A percentile compares a stretch with the other conserved stretches of the same genome.
Conservation (phyloP, 2,797 vertebrate species). For the Antennarius maculatus region DNA sequence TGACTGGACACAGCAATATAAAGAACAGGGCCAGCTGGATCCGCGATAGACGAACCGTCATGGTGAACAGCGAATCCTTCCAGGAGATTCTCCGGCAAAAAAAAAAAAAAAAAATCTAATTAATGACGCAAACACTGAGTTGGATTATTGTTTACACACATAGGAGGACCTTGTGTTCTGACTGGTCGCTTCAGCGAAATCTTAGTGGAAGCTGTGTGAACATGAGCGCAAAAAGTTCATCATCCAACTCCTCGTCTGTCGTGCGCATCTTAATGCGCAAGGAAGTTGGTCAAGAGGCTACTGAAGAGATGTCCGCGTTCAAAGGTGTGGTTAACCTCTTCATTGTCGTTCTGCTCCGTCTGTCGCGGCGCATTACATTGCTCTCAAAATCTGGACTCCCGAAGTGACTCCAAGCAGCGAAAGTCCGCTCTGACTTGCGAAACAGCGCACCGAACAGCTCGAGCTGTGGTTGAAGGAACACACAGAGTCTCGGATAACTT, state of each 20-base stretch:
- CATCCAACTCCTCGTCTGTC: slow-evolving; percentile 58
- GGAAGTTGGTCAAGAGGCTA: slow-evolving; percentile 66
- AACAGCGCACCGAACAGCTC: slow-evolving; percentile 46
- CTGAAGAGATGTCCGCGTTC: slow-evolving; percentile 63
- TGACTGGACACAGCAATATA: slow-evolving; percentile 91
- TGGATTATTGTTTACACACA: slow-evolving; percentile 50
- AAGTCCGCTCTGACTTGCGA: slow-evolving; percentile 25
- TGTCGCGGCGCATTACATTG: slow-evolving; percentile 41
- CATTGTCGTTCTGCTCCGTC: slow-evolving; percentile 58
- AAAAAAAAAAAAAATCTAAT: slow-evolving; percentile 33
- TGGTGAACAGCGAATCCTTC: slow-evolving; percentile 63
- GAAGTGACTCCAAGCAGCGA: neutral
- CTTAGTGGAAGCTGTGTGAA: slow-evolving; percentile 44
- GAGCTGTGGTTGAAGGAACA: slow-evolving; percentile 14
- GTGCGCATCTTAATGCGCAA: slow-evolving; percentile 70
- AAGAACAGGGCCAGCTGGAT: slow-evolving; percentile 91
- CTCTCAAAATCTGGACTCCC: neutral
- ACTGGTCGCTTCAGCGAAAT: neutral
- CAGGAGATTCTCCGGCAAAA: slow-evolving; percentile 42
- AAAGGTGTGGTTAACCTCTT: slow-evolving; percentile 74
- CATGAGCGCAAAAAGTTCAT: slow-evolving; percentile 56
- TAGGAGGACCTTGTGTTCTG: slow-evolving; percentile 54
- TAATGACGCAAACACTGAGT: slow-evolving; percentile 36
- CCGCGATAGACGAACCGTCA: slow-evolving; percentile 86
- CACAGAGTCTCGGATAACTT: slow-evolving; percentile 31